Evolutionary conservation across 2,113 vertebrate genomes (phyloP).

Genomic region (Cranoglanis bouderius): DNA sequence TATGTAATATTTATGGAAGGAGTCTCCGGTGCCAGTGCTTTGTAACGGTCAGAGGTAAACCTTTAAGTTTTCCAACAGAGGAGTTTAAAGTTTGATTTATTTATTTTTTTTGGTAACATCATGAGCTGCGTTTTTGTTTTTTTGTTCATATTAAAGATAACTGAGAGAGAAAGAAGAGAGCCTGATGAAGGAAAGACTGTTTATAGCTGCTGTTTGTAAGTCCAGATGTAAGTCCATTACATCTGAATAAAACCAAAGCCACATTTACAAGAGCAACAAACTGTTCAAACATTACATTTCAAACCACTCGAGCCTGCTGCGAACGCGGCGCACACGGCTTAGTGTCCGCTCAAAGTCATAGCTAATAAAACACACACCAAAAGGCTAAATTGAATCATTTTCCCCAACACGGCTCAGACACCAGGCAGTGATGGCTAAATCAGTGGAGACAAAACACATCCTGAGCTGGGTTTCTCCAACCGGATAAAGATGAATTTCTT

Average conservation of each 20-base stretch:
- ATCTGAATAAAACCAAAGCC: conserved; percentile 14
- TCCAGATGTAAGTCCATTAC: conserved; percentile 8
- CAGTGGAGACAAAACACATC: conserved; percentile 6
- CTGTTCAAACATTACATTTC: neutral
- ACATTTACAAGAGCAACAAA: neutral
- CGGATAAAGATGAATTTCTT: conserved; percentile 33
- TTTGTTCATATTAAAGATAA: no score
- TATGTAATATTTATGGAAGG: neutral
- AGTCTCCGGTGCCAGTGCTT: neutral
- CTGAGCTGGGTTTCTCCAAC: neutral
- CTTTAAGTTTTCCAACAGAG: neutral
- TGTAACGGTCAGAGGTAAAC: neutral
- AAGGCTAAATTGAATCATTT: neutral
- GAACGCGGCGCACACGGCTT: neutral
- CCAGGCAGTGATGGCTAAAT: neutral
- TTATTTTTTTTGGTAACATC: neutral
- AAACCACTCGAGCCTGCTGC: neutral
- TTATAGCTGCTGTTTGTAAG: no score
- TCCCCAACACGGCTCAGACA: neutral
- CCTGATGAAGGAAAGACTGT: neutral
- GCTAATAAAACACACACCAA: conserved; percentile 5
- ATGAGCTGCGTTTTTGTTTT: no score
- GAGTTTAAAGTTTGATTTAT: no score
- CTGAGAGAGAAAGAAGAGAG: neutral
- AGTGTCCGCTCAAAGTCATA: conserved; percentile 7